Evolutionary conservation across 2,797 vertebrate genomes (phyloP).

Genomic region (Heteromormyrus szaboi): DNA sequence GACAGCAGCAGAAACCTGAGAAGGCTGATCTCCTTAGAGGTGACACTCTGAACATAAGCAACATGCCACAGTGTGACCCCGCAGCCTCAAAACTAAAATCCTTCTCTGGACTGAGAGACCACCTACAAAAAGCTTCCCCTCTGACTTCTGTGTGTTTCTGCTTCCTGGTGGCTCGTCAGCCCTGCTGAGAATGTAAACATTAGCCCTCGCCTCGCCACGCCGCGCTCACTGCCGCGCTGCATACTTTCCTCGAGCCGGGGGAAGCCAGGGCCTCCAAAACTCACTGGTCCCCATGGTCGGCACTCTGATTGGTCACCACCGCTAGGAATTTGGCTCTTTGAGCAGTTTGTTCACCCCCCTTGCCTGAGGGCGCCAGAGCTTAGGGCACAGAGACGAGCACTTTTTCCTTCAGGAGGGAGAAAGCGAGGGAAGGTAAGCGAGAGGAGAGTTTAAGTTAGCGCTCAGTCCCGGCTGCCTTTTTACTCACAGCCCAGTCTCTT

Average conservation of each 20-base stretch:
- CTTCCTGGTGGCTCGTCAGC: neutral
- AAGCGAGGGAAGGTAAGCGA: neutral
- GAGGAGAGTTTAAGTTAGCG: neutral
- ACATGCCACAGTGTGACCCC: neutral
- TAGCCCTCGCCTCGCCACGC: neutral
- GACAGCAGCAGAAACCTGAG: constrained; percentile 50
- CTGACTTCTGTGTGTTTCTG: neutral
- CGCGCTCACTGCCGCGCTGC: neutral
- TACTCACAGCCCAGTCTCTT: constrained; percentile 15
- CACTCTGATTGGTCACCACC: constrained; percentile 57
- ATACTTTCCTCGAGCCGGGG: constrained; percentile 35
- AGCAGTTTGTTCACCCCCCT: constrained; percentile 47
- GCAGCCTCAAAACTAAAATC: neutral
- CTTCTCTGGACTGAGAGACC: neutral
- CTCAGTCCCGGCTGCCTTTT: constrained; percentile 1
- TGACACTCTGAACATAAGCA: neutral
- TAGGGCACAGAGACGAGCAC: constrained; percentile 52
- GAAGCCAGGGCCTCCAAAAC: constrained; percentile 20
- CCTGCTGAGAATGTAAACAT: neutral
- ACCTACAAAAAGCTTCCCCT: neutral
- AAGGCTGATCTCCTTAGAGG: constrained; percentile 35
- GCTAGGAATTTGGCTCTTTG: constrained; percentile 72
- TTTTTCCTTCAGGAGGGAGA: constrained; percentile 46
- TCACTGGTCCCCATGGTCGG: constrained; percentile 41
- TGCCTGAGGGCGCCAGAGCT: constrained; percentile 48